Conservation (phyloP, 2,888 invertebrate species). For the Podabrus alpinus region DNA sequence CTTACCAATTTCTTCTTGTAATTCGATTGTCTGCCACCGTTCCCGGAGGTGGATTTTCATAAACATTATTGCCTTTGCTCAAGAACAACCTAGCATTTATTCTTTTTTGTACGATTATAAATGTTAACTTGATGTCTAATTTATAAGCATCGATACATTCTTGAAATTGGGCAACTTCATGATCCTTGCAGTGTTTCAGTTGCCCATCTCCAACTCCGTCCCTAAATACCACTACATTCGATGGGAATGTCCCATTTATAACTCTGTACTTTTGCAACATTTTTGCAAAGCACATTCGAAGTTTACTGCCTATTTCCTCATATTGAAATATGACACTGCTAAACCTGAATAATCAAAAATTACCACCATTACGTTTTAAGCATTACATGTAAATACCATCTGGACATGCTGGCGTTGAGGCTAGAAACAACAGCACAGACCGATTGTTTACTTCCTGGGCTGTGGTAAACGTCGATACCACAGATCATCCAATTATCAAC, state of each 20-base stretch:
- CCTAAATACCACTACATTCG: constrained; percentile 82
- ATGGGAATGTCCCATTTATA: constrained; percentile 72
- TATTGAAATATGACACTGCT: constrained; percentile 64
- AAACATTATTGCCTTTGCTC: constrained; percentile 45
- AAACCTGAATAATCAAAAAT: constrained; percentile 53
- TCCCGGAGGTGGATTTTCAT: constrained; percentile 80
- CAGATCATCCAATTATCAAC: constrained; percentile 80
- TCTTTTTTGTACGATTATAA: constrained; percentile 88
- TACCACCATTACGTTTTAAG: neutral
- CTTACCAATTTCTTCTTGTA: constrained; percentile 71
- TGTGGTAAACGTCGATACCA: constrained; percentile 87
- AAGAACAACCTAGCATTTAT: constrained; percentile 83
- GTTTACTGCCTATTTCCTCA: constrained; percentile 76
- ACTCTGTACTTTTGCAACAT: constrained; percentile 70
- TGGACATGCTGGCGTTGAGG: constrained; percentile 72
- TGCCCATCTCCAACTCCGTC: constrained; percentile 95
- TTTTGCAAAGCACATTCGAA: constrained; percentile 70
- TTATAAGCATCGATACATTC: constrained; percentile 57
- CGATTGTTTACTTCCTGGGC: constrained; percentile 50
- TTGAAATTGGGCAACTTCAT: constrained; percentile 79
- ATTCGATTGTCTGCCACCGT: constrained; percentile 82
- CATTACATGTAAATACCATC: constrained; percentile 61
- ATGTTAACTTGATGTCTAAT: constrained; percentile 43
- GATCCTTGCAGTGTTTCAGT: constrained; percentile 69
- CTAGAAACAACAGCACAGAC: constrained; percentile 83